Evolutionary conservation across 2,888 invertebrate species (phyloP).

Genomic region (Clivina fossor): DNA sequence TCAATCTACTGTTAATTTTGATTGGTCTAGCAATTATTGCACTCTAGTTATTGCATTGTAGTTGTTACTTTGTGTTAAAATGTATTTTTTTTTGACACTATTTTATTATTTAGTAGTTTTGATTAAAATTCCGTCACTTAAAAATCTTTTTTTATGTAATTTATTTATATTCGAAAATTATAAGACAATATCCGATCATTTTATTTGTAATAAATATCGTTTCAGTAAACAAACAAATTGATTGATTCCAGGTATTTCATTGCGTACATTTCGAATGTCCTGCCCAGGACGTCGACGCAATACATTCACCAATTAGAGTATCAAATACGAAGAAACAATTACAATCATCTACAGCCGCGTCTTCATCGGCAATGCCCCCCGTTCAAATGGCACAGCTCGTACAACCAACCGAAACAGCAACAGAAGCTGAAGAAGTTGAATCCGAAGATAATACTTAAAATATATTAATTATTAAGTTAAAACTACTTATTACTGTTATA

Average conservation of each 20-base stretch:
- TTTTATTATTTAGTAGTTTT: not conserved
- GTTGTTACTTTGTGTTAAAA: too few relatives aligned
- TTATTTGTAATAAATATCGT: too few relatives aligned
- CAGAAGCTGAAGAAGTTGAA: slow-evolving; percentile 49
- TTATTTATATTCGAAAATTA: too few relatives aligned
- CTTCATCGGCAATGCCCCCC: slow-evolving; percentile 12
- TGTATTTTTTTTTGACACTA: too few relatives aligned
- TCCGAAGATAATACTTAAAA: slow-evolving; percentile 19
- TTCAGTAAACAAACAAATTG: too few relatives aligned
- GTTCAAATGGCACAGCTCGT: slow-evolving; percentile 20
- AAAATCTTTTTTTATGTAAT: slow-evolving; percentile 2
- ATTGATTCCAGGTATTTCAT: slow-evolving; percentile 79
- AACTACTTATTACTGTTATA: not conserved
- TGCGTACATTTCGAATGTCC: slow-evolving; percentile 98
- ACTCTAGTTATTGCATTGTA: too few relatives aligned
- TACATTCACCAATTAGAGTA: slow-evolving; percentile 12
- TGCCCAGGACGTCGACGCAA: slow-evolving; percentile 58
- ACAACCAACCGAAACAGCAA: slow-evolving; percentile 49
- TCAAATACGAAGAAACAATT: slow-evolving; percentile 21
- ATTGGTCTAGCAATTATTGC: too few relatives aligned
- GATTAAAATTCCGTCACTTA: not conserved
- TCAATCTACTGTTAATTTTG: too few relatives aligned
- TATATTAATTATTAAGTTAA: not conserved
- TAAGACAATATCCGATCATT: too few relatives aligned
- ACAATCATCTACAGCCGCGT: slow-evolving; percentile 26